Base-by-base conservation (phyloP, 2,888 invertebrate genomes). In the Drosophila quasianomalipes region DNA sequence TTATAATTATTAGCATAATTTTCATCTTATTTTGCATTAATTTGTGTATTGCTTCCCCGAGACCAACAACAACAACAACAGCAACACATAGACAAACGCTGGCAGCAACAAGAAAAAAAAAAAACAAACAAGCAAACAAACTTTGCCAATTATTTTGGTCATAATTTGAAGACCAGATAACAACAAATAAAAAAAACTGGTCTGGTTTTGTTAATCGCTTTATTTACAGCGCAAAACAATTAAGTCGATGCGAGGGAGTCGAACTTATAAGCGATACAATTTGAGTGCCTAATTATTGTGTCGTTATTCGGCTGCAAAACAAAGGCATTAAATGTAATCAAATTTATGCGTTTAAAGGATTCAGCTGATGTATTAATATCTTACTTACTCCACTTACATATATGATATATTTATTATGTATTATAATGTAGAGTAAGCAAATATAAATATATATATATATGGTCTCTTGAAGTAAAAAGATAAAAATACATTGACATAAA, bases 1-100 rank as follows among this genome's bases (percentile, higher is more conserved):
- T 85, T 83, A 83, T 86, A 91, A 84, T 85, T 85, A 91, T 91
- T 91, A 91, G 84, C 91, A 89, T 90, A 83, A 79, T 91, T 84
- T 83, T 83, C 76, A 74, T 88, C 86, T 83, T 86, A 82, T 81
- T 89, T 89, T 76, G 80, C 89, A 83, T 89, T 83, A 78, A 76
- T 75, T 88, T 73, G 55, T 58, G 31, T 57, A 52, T 69, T 76
- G 59, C 53, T 55, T 47, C 41, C 47, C 41, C 66, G 41, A 51
- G 31, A 37, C 57, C 41, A 61, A 51, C 55, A 59, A 28, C 44
- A 61, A 64, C 19, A 61, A 64, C 19, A 65, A 65, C 30, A 59
- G 33, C 49, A n/a, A 12, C 28, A 58, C 59, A 55, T 19, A 53
- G 26, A 35, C 30, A 49, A 26, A 26, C 47, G 47, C 47, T 26